Evolutionary conservation across 2,888 invertebrate species (phyloP), one percentile per base, ranked within the genome.

Genomic region (Leucoptera coffeella): DNA sequence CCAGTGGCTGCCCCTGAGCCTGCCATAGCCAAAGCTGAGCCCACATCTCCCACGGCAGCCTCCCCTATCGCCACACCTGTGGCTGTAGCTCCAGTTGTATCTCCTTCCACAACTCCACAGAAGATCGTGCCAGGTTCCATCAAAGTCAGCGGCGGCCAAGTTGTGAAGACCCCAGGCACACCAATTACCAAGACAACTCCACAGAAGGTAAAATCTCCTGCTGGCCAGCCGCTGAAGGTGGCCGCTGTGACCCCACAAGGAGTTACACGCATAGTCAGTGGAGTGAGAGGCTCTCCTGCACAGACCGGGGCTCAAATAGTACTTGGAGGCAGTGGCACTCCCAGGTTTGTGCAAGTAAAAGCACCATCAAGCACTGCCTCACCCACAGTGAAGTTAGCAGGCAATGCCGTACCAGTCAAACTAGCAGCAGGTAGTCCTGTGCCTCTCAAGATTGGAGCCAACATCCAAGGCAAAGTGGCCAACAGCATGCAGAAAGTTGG

Each of bases 171-270:
- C 39, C 53, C 3, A 67, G 65, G 36, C 62, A 59, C 33, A 34
- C 50, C 3, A 50, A 58, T 20, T 55, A 60, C 39, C 50, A 56
- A 38, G 42, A 48, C 26, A 52, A 57, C 43, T 47, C 57, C 37
- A 37, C n/a, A n/a, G n/a, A n/a, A 58, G 35, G 40, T 55, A 19
- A 46, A 58, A 43, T 42, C 59, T 30, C 44, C 62, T 36, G 45
- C 52, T 28, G 39, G 58, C 19, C 67, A 64, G 30, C 61, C 60
- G 40, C 58, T 67, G 26, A 69, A 69, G 38, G 56, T 69, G 6
- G 60, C 64, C 0, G 43, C 64, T 0, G 61, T 64, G 23, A 60
- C 64, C 7, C 62, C 61, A 2, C 60, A 60, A 30, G 65, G 65
- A 4, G 51, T 65, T 13, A 64, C 67, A 9, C 47, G 67, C 22